phyloP scores from a whole-genome alignment of 2,888 invertebrate species.

The Conchocele bisecta region DNA sequence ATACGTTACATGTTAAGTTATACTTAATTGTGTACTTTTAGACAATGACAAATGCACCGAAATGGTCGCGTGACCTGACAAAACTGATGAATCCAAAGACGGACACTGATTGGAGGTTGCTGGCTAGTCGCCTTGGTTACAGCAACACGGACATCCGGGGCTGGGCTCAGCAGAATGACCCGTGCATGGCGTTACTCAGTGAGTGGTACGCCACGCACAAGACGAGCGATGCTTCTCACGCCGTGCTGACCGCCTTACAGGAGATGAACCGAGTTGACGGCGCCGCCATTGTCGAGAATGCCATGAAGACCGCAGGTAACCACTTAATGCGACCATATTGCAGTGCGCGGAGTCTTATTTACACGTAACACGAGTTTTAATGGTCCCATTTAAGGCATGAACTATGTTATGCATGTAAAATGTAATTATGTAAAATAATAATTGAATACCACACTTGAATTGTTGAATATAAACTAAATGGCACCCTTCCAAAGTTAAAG shows the following conservation, averaged over 20 bases:
- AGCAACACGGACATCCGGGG: constrained; percentile 77
- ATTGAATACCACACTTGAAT: too few species aligned
- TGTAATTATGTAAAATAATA: too few species aligned
- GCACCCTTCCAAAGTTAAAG: too few species aligned
- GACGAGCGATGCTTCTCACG: constrained; percentile 76
- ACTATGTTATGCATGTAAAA: too few species aligned
- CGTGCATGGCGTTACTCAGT: constrained; percentile 80
- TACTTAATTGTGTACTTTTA: constrained; percentile 43
- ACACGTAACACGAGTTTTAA: too few species aligned
- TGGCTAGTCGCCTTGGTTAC: constrained; percentile 78
- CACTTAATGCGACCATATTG: too few species aligned
- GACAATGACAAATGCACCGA: constrained; percentile 80
- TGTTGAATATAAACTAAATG: too few species aligned
- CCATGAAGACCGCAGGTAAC: constrained; percentile 75
- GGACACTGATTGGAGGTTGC: constrained; percentile 79
- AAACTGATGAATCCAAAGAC: constrained; percentile 74
- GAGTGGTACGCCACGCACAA: constrained; percentile 81
- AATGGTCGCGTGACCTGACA: constrained; percentile 79
- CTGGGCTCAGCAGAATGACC: constrained; percentile 79
- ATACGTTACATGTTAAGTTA: too few species aligned
- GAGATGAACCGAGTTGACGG: constrained; percentile 79
- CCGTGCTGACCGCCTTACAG: constrained; percentile 72
- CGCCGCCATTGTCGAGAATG: constrained; percentile 76
- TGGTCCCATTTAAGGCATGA: too few species aligned
- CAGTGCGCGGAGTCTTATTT: too few species aligned